A percentile compares a stretch with the other conserved stretches of the same genome.
Evolutionary conservation across 2,113 vertebrate species (phyloP).

Genomic region (Neopipo cinnamomea): DNA sequence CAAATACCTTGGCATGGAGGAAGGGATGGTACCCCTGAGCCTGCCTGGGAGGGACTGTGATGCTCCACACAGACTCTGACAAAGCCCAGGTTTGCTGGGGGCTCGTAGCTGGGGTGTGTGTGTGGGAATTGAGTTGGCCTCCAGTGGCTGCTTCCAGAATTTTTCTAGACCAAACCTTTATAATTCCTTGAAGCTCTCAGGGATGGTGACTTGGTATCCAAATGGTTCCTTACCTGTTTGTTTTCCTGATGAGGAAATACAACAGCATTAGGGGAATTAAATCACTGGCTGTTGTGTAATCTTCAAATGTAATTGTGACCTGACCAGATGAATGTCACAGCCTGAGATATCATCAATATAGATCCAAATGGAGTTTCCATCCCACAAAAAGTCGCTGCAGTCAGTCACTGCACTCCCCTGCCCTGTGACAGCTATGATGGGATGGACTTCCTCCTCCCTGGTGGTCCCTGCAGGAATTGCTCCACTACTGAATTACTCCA

Average conservation of each 20-base stretch:
- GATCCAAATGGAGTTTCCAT: fast-evolving
- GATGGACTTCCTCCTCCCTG: fast-evolving
- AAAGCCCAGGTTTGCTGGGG: not conserved
- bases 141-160: not conserved
- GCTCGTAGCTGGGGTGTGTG: fast-evolving
- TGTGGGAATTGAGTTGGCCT: no score
- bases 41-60: not conserved
- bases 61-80: not conserved
- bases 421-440: fast-evolving
- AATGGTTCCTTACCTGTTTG: not conserved
- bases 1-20: fast-evolving
- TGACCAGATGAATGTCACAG: fast-evolving
- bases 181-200: not conserved
- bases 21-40: not conserved
- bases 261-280: not conserved
- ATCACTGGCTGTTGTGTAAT: not conserved
- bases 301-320: not conserved
- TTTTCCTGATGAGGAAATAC: not conserved
- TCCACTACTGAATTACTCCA: fast-evolving
- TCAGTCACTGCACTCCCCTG: fast-evolving
- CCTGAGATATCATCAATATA: fast-evolving
- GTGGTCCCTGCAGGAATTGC: fast-evolving
- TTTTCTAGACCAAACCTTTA: not conserved
- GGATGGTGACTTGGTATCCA: no score
- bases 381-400: fast-evolving